A percentile compares a stretch with the other conserved stretches of the same genome.
Conservation (phyloP, 2,113 vertebrate species). For the Ivindomyrus marchei region DNA sequence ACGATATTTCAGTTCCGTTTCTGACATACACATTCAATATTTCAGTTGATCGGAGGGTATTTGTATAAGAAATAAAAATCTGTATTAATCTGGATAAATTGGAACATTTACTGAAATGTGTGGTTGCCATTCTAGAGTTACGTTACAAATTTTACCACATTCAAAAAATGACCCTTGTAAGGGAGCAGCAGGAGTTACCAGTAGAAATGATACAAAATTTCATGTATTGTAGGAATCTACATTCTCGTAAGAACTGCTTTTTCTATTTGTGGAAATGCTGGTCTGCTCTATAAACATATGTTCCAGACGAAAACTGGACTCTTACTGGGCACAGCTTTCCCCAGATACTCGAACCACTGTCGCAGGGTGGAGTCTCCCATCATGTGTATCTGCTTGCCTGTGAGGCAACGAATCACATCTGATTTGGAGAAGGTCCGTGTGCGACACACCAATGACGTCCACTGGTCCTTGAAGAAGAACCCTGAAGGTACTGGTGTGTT, state of each 20-base stretch:
- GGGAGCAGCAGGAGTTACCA: background rate
- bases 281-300: background rate
- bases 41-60: background rate
- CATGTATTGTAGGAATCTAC: background rate
- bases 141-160: background rate
- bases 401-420: conserved; percentile 11
- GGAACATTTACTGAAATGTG: background rate
- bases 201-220: background rate
- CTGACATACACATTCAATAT: background rate
- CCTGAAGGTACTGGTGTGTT: conserved; percentile 27
- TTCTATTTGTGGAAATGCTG: background rate
- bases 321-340: conserved; percentile 22
- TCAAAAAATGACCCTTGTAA: background rate
- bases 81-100: background rate
- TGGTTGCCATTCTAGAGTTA: background rate
- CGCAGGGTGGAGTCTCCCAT: conserved; percentile 44
- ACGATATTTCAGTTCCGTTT: background rate
- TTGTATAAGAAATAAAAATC: background rate
- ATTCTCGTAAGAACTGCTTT: background rate
- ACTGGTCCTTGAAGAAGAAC: conserved; percentile 32
- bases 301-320: background rate
- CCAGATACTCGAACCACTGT: conserved; percentile 43
- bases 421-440: background rate
- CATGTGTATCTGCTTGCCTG: conserved; percentile 31
- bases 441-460: conserved; percentile 28